Base-by-base conservation (phyloP, 2,888 invertebrate genomes). In the Erannis defoliaria region DNA sequence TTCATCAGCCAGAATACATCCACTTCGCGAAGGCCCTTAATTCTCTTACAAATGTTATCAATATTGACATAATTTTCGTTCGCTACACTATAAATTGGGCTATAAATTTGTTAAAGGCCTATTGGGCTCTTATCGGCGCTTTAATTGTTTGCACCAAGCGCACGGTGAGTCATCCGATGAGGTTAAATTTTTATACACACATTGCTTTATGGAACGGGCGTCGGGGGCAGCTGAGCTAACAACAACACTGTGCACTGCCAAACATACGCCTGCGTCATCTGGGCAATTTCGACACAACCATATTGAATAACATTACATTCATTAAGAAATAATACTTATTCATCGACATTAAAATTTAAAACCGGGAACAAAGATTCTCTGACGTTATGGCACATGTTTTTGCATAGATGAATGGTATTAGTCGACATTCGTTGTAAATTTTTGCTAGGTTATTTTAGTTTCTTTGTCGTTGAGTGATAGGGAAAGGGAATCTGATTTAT, bases 251-350 rank as follows among this genome's bases (percentile, higher is more conserved):
- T 74, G 78, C 69, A 68, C 62, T 71, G 55, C 71, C 76, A 78
- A 79, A 80, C 79, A 77, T 63, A 59, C 62, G 67, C 76, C 82
- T 89, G 86, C 91, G 90, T 91, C 91, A 91, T 84, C 58, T 66
- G 67, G 81, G 79, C 78, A 86, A 88, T 89, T 89, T 88, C 71
- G 82, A 86, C 78, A 83, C 68, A 70, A 81, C 64, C 23, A 51
- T 72, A 74, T 80, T 82, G 72, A 81, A 81, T 80, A 80, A 81
- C 57, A 79, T 76, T 69, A 77, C 75, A 70, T 76, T 80, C 78
- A 86, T 79, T 80, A 80, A 78, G 64, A 61, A 71, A 72, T 76
- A 75, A 80, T 77, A 56, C 19, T 21, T 57, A 56, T 59, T 40
- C 37, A 62, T 40, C 29, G 76, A 74, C 73, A 70, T 72, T 33